Conservation (phyloP, 2,113 vertebrate genomes). For the Labeo catla region DNA sequence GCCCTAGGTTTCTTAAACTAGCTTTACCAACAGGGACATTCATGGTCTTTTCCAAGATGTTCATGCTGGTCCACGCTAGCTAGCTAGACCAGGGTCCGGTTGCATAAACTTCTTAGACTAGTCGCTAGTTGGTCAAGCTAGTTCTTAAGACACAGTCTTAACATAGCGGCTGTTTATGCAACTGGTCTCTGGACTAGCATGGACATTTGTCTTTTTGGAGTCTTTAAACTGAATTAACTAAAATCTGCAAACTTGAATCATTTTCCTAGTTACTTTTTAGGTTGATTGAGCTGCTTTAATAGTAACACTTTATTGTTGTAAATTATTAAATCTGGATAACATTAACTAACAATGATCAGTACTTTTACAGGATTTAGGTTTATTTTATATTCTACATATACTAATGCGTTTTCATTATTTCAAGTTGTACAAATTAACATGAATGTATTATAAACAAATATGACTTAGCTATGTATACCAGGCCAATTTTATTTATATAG, state of each 20-base stretch:
- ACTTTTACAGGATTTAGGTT: neutral
- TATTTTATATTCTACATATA: neutral
- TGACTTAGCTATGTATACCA: neutral
- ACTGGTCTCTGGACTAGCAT: neutral
- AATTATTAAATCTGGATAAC: neutral
- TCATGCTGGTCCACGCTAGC: neutral
- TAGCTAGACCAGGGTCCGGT: neutral
- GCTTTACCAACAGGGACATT: neutral
- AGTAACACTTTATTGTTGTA: neutral
- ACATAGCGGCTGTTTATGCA: too few relatives aligned
- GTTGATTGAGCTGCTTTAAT: neutral
- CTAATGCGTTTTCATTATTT: neutral
- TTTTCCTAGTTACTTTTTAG: neutral
- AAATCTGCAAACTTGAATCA: neutral
- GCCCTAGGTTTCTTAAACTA: neutral
- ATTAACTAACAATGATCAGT: neutral
- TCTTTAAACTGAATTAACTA: neutral
- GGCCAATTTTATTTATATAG: neutral
- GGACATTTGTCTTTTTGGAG: too few relatives aligned
- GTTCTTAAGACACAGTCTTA: too few relatives aligned
- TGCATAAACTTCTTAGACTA: too few relatives aligned
- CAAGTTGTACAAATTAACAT: neutral
- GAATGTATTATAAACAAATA: neutral
- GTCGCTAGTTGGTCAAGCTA: too few relatives aligned
- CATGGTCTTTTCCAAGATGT: neutral